Conservation (phyloP, 1,140 invertebrate species). For the Maniola jurtina region DNA sequence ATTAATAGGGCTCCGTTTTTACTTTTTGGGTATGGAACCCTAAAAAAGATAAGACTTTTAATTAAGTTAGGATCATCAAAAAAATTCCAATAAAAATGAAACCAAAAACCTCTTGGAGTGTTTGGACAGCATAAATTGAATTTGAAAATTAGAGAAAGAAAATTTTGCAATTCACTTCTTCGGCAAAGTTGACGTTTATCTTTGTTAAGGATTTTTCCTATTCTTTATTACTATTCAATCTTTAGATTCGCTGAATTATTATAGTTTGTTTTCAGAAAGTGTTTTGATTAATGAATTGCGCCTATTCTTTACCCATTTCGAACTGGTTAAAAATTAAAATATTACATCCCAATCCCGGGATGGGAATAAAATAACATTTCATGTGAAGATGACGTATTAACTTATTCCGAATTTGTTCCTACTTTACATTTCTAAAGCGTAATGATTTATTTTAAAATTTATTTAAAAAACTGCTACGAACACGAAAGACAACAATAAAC, state of each 20-base stretch:
- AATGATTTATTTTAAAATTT: too few relatives aligned
- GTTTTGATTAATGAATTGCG: neutral
- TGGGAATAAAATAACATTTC: too few relatives aligned
- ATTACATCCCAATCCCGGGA: too few relatives aligned
- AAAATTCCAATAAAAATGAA: neutral
- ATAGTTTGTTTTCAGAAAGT: neutral
- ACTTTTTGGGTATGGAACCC: too few relatives aligned
- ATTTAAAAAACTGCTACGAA: too few relatives aligned
- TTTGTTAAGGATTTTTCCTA: neutral
- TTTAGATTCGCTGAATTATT: neutral
- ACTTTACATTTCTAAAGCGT: too few relatives aligned
- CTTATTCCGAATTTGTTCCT: too few relatives aligned
- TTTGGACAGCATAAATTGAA: neutral
- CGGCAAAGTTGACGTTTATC: neutral
- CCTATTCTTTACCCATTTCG: neutral
- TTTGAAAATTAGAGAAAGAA: neutral
- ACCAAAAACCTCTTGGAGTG: neutral
- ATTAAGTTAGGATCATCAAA: neutral
- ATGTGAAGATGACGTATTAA: too few relatives aligned
- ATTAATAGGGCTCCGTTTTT: too few relatives aligned
- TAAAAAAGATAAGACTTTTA: too few relatives aligned
- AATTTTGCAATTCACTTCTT: neutral
- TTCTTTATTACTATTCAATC: slow-evolving; percentile 1
- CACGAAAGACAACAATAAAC: too few relatives aligned
- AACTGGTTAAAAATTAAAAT: too few relatives aligned